Evolutionary conservation across 2,113 vertebrate species (phyloP).

Genomic region (Eptesicus fuscus): DNA sequence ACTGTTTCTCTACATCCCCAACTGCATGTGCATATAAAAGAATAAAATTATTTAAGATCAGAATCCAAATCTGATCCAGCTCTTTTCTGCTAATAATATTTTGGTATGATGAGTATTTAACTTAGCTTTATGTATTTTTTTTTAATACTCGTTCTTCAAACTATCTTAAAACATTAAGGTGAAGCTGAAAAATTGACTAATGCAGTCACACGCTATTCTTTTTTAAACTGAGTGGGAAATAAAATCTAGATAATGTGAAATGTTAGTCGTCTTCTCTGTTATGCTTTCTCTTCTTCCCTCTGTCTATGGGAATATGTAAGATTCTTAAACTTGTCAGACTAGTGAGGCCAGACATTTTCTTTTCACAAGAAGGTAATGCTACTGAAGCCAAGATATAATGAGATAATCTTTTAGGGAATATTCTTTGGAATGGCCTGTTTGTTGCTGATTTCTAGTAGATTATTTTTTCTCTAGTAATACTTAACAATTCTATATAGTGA

Average conservation of each 20-base stretch:
- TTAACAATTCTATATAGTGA: neutral
- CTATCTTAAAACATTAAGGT: neutral
- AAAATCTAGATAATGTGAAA: conserved; percentile 26
- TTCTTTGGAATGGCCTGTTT: neutral
- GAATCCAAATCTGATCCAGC: neutral
- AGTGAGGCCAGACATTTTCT: neutral
- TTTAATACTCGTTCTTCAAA: conserved; percentile 35
- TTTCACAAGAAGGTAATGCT: neutral
- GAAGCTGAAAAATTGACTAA: conserved; percentile 32
- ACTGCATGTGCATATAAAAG: neutral
- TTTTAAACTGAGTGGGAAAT: conserved; percentile 46
- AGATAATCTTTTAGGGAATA: neutral
- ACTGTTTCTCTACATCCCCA: neutral
- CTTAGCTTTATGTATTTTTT: neutral
- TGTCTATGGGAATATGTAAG: neutral
- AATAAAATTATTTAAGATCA: neutral
- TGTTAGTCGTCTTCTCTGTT: neutral
- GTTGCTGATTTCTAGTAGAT: neutral
- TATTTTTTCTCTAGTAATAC: neutral
- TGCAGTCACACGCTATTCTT: conserved; percentile 23
- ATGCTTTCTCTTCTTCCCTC: neutral
- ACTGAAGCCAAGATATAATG: neutral
- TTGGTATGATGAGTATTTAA: conserved; percentile 19
- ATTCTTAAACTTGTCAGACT: neutral
- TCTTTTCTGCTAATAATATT: neutral